Evolutionary conservation across 2,888 invertebrate genomes (phyloP), one percentile per base, ranked within the genome.

Genomic region (Syrphus vitripennis): DNA sequence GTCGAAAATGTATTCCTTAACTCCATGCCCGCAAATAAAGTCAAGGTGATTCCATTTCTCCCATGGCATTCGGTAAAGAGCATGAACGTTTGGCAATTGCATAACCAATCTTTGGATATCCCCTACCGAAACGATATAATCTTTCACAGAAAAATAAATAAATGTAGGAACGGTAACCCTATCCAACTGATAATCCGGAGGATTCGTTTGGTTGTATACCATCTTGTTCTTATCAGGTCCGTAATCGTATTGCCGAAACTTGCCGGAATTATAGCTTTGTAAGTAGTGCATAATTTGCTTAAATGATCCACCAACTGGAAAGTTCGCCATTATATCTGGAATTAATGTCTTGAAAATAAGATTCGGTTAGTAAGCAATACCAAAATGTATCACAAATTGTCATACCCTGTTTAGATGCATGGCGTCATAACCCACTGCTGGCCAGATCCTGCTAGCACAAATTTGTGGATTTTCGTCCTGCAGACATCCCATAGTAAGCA

Each of bases 211-310:
- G 77, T 90, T 90, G 57, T 91, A 91, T 67, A 90, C 87, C 9
- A 90, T 55, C 88, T 89, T 90, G 70, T 91, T 91, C n/a, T 89
- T 89, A 61, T 81, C 67, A 2, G 76, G 89, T 0, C 91, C 92
- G 55, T 92, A 90, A 74, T 92, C 92, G 55, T 92, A 92, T 12
- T 92, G 91, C 3, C 92, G 89, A 48, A 92, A 92, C 26, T 90
- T 90, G 12, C 90, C 90, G 9, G 91, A 92, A n/a, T 92, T 90
- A 29, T 92, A 92, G 6, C 91, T 91, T 78, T 92, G 91, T 48
- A 92, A 91, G 65, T 92, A 92, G 81, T 92, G 91, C 89, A 92
- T 91, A 26, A 92, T 87, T 88, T 92, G 92, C 59, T 92, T 92
- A 40, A 92, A 89, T 0, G 91, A 92, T 40, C 92, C 92, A 2